Percentiles rank a stretch among this genome's conserved stretches.
Conservation (phyloP, 2,113 vertebrate genomes). For the Pelusios castaneus region DNA sequence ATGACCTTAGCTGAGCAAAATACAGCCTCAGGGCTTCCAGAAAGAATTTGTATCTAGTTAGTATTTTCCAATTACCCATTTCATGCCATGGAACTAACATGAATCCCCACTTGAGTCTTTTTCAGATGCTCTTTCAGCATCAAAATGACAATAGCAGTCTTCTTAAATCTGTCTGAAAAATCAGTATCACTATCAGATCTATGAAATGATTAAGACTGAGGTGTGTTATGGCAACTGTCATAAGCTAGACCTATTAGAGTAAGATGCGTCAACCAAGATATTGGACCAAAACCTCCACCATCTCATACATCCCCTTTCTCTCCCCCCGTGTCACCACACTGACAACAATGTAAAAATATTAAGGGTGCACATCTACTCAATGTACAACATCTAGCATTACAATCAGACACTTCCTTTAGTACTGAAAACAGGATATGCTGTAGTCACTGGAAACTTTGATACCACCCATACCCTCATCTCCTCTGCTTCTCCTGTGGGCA, state of each 20-base stretch:
- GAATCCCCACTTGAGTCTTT: background rate
- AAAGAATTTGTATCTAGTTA: background rate
- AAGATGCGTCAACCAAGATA: background rate
- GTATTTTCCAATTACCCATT: background rate
- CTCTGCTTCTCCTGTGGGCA: background rate
- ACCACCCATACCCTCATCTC: background rate
- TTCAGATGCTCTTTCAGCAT: background rate
- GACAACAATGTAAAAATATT: background rate
- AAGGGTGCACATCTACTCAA: background rate
- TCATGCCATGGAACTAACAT: background rate
- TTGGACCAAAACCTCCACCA: background rate
- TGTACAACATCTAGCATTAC: background rate
- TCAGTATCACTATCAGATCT: background rate
- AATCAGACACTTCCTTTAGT: background rate
- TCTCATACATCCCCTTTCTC: background rate
- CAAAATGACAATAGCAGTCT: background rate
- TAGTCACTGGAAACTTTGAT: background rate
- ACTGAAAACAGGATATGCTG: background rate
- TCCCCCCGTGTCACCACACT: background rate
- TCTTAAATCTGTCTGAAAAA: background rate
- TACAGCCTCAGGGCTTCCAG: background rate
- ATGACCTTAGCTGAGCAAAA: background rate
- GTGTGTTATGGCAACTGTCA: fast-evolving
- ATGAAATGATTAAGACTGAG: background rate
- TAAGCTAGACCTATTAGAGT: background rate